phyloP scores from a whole-genome alignment of 2,888 invertebrate genomes.

The Pandemis cinnamomeana region DNA sequence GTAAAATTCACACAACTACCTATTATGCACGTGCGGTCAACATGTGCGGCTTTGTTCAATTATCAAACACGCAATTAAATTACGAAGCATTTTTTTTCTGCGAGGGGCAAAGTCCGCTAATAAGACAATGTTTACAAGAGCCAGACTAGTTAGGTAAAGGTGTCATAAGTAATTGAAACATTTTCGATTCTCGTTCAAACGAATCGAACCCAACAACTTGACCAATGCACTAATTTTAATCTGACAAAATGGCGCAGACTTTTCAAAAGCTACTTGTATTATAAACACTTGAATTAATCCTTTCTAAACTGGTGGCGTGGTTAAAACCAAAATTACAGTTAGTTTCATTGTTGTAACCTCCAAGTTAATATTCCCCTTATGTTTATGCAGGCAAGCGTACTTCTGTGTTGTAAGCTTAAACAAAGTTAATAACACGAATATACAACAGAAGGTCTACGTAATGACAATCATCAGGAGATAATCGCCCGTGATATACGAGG shows the following conservation, averaged over 20 bases:
- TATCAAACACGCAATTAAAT: constrained; percentile 1
- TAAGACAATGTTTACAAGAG: not conserved
- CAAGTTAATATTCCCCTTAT: not conserved
- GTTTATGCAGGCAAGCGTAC: not conserved
- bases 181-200: not conserved
- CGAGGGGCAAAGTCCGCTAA: not conserved
- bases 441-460: constrained; percentile 8
- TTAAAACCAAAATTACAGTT: not conserved
- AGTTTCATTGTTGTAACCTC: not conserved
- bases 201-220: not conserved
- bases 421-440: not conserved
- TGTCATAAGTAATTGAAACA: not conserved
- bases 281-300: not conserved
- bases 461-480: constrained; percentile 18
- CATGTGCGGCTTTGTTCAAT: not conserved
- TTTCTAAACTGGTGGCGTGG: not conserved
- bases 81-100: not conserved
- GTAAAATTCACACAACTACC: not conserved
- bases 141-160: not conserved
- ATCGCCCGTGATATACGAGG: constrained; percentile 18
- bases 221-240: not conserved
- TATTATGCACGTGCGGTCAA: constrained; percentile 1
- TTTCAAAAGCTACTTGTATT: not conserved
- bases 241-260: too few species aligned
- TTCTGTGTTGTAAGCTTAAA: not conserved